A percentile compares a stretch with the other conserved stretches of the same genome.
Evolutionary conservation across 2,113 vertebrate genomes (phyloP).

Genomic region (Boleophthalmus pectinirostris): DNA sequence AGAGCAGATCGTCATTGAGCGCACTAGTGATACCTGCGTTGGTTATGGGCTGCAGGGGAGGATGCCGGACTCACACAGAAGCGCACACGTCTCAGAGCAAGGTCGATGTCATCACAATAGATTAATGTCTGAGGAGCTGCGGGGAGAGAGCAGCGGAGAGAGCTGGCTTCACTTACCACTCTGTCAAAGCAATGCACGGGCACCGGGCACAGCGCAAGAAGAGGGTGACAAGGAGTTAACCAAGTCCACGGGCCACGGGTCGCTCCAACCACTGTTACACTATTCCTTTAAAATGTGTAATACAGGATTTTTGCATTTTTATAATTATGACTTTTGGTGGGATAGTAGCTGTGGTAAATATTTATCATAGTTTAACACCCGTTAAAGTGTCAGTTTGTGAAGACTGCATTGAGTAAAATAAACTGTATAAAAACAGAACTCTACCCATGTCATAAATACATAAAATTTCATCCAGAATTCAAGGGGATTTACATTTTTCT

Average conservation of each 20-base stretch:
- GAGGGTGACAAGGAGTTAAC: conserved; percentile 55
- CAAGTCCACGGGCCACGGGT: conserved; percentile 62
- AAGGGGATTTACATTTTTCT: too few relatives aligned
- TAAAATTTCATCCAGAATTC: too few relatives aligned
- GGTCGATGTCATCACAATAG: conserved; percentile 82
- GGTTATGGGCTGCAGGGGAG: conserved; percentile 65
- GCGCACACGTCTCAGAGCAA: conserved; percentile 74
- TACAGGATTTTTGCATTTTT: too few relatives aligned
- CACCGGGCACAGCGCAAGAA: conserved; percentile 54
- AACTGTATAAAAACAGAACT: too few relatives aligned
- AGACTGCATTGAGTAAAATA: too few relatives aligned
- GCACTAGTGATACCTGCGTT: conserved; percentile 74
- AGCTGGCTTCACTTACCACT: conserved; percentile 76
- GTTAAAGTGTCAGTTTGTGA: too few relatives aligned
- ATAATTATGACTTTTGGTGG: too few relatives aligned
- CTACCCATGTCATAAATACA: too few relatives aligned
- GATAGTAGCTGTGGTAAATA: too few relatives aligned
- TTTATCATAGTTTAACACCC: too few relatives aligned
- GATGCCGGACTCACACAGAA: conserved; percentile 57
- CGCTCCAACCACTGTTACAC: conserved; percentile 37
- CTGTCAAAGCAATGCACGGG: conserved; percentile 73
- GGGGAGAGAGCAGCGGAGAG: conserved; percentile 70
- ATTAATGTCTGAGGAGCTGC: conserved; percentile 81
- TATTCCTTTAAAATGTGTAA: neutral
- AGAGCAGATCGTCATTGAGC: conserved; percentile 77